Evolutionary conservation across 1,140 invertebrate genomes (phyloP).

Genomic region (Eriosoma lanigerum): DNA sequence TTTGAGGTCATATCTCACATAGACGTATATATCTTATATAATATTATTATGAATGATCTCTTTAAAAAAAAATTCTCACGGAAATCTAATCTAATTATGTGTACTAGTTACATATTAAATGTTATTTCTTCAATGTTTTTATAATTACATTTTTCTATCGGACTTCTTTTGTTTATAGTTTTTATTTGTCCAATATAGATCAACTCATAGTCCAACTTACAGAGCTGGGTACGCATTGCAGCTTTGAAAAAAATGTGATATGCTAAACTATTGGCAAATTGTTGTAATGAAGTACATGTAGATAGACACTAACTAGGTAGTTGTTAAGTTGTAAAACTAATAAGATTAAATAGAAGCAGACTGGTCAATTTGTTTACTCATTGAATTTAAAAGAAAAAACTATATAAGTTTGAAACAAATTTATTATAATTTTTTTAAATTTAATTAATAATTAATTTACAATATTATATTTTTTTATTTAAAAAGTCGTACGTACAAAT

Average conservation of each 20-base stretch:
- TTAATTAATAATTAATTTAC: conserved; percentile 44
- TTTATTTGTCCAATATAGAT: conserved; percentile 49
- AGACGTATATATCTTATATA: conserved; percentile 39
- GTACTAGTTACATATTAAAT: conserved; percentile 30
- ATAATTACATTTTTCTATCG: conserved; percentile 43
- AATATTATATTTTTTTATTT: conserved; percentile 25
- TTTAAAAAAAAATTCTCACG: conserved; percentile 21
- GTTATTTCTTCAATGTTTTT: conserved; percentile 49
- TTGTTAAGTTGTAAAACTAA: conserved; percentile 44
- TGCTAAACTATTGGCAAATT: conserved; percentile 48
- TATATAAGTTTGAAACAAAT: neutral
- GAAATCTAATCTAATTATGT: conserved; percentile 29
- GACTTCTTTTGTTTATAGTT: conserved; percentile 49
- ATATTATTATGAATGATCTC: conserved; percentile 47
- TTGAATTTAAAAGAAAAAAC: neutral
- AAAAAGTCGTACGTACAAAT: conserved; percentile 45
- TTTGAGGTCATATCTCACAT: conserved; percentile 38
- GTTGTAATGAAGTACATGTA: conserved; percentile 45
- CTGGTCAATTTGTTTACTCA: conserved; percentile 37
- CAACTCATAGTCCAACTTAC: conserved; percentile 49
- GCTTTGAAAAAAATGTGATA: conserved; percentile 51
- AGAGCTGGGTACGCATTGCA: conserved; percentile 51
- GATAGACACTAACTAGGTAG: conserved; percentile 49
- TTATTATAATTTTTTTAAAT: neutral
- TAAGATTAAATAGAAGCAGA: conserved; percentile 41